phyloP scores from a whole-genome alignment of 1,140 invertebrate genomes.

The Propsilocerus akamusi region DNA sequence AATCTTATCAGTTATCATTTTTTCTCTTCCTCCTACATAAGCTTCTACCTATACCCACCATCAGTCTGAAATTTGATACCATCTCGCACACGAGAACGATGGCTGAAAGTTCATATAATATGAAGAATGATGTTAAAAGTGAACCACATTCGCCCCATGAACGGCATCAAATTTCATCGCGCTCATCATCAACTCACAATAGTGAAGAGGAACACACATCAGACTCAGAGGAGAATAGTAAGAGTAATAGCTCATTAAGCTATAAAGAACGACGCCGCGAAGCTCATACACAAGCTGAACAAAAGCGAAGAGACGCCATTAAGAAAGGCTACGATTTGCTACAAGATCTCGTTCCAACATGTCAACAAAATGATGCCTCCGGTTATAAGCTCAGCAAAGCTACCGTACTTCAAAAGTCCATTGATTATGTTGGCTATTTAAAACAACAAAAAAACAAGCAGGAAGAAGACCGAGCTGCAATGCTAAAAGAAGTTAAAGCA shows the following conservation, averaged over 20 bases:
- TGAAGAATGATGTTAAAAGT: neutral
- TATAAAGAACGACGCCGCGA: conserved; percentile 87
- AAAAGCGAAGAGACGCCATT: conserved; percentile 90
- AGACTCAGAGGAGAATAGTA: conserved; percentile 45
- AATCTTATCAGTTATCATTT: no score
- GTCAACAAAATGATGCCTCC: conserved; percentile 65
- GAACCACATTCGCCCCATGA: neutral
- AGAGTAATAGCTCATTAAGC: conserved; percentile 55
- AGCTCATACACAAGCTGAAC: conserved; percentile 93
- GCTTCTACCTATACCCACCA: no score
- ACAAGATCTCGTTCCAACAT: conserved; percentile 82
- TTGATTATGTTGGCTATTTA: conserved; percentile 80
- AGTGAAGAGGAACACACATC: conserved; percentile 71
- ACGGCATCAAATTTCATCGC: neutral
- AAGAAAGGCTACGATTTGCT: conserved; percentile 88
- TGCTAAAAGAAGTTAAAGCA: conserved; percentile 90
- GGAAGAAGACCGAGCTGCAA: conserved; percentile 74
- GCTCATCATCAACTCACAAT: neutral
- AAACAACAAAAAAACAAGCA: conserved; percentile 83
- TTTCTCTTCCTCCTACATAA: no score
- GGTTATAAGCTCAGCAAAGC: conserved; percentile 93
- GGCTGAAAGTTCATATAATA: neutral
- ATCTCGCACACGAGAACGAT: neutral
- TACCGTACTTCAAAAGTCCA: conserved; percentile 80
- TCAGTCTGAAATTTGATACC: no score